Base-by-base conservation (phyloP, 2,113 vertebrate genomes). In the Dascyllus trimaculatus region DNA sequence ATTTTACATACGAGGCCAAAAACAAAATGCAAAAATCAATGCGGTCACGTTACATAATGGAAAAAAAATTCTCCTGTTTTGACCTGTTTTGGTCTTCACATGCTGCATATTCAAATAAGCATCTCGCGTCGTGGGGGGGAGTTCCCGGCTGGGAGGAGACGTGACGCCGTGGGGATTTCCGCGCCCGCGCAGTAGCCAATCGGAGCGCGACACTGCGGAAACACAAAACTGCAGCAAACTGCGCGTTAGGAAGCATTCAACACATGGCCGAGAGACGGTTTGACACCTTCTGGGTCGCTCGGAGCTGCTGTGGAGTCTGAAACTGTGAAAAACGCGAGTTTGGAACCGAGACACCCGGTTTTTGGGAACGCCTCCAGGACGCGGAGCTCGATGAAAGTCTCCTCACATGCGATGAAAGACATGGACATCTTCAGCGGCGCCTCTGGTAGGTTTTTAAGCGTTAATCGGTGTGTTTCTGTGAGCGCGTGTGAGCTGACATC, bases 141-240 rank as follows among this genome's bases (percentile, higher is more conserved):
- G 10, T 92, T 92, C 84, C 89, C 89, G 32, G 71, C 2, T 4
- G 22, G 43, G 54, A 46, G 64, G 38, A 62, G 82, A 80, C 76
- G 74, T 87, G 70, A 90, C 70, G 72, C 24, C 38, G 51, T 53
- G 94, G 94, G 94, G 91, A 92, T 93, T 95, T 94, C 93, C 93
- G 84, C 77, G 53, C 26, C 0, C 0, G 2, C 11, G 0, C 70
- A 51, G n/a, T n/a, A n/a, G 66, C 90, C 86, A 84, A 87, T 88
- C 77, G 53, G 76, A 61, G 53, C 35, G 13, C 19, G 18, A 19
- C 4, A 11, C 4, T 24, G 48, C 63, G 67, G 65, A 78, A 82
- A 25, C 19, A 22, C 64, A 46, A 2, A 67, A 52, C 3, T 17
- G 8, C 29, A 1, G n/a, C 25, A 2, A 26, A 14, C 6, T 4